phyloP scores from a whole-genome alignment of 2,113 vertebrate genomes.

The Probosciger aterrimus region DNA sequence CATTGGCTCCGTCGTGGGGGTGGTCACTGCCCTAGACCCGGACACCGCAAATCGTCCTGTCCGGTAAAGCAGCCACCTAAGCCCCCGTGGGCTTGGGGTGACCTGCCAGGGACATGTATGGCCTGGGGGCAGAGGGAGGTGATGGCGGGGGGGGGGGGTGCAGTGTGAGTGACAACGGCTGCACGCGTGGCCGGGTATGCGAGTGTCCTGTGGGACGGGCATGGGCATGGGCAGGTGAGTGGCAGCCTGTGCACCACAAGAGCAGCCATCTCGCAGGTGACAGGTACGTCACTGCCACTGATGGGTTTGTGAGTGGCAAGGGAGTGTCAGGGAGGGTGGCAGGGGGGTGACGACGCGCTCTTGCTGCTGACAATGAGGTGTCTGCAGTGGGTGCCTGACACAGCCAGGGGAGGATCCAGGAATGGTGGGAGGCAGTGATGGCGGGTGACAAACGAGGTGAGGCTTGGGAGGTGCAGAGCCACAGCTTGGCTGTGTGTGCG shows the following conservation, averaged over 20 bases:
- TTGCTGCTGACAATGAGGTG: neutral
- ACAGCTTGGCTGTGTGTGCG: neutral
- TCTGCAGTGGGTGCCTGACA: neutral
- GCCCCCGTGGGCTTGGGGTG: rapidly evolving
- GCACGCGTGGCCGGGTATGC: rapidly evolving
- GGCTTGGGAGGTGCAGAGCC: neutral
- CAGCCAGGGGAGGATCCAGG: neutral
- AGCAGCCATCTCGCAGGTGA: neutral
- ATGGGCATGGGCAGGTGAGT: neutral
- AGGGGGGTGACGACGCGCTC: neutral
- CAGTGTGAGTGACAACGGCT: neutral
- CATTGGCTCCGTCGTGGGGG: constrained; percentile 86
- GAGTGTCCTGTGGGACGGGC: neutral
- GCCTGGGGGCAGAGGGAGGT: neutral
- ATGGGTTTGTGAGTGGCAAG: neutral
- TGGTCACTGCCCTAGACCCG: constrained; percentile 90
- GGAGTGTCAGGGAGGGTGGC: neutral
- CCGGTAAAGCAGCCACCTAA: constrained; percentile 71
- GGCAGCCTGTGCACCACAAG: neutral
- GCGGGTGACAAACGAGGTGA: neutral
- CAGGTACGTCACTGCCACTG: neutral
- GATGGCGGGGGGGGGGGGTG: neutral
- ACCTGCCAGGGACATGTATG: rapidly evolving
- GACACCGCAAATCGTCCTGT: constrained; percentile 88
- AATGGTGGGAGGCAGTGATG: neutral